A percentile compares a stretch with the other conserved stretches of the same genome.
phyloP scores from a whole-genome alignment of 2,113 vertebrate species.

The Egretta garzetta region DNA sequence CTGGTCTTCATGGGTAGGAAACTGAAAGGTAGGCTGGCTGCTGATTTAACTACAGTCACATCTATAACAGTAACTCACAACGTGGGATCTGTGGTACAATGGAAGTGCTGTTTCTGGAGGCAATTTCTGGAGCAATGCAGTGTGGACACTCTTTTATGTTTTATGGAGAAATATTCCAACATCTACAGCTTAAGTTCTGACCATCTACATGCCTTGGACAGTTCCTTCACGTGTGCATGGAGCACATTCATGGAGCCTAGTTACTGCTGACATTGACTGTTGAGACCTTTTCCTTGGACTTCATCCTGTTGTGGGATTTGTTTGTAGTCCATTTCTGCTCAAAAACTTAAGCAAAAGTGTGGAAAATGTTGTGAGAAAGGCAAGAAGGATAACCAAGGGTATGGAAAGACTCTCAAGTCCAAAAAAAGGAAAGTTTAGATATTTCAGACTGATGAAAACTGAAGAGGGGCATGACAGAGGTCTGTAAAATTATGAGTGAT shows the following conservation, averaged over 20 bases:
- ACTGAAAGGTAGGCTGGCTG: neutral
- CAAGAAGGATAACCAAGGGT: neutral
- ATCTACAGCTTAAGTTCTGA: neutral
- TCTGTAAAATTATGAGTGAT: neutral
- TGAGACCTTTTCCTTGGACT: neutral
- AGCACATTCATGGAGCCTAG: neutral
- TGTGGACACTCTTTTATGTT: neutral
- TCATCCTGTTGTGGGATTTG: neutral
- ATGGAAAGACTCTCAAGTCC: neutral
- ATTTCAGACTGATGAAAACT: neutral
- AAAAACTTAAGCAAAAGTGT: neutral
- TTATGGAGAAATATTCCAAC: neutral
- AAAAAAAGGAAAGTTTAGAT: neutral
- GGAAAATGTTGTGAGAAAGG: neutral
- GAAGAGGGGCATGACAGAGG: neutral
- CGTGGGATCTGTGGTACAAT: neutral
- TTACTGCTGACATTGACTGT: neutral
- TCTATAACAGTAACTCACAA: neutral
- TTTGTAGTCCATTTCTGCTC: neutral
- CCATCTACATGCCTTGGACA: neutral
- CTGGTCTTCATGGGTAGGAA: neutral
- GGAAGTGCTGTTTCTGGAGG: neutral
- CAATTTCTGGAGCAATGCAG: neutral
- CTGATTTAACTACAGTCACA: neutral
- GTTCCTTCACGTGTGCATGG: neutral